Percentiles rank a stretch among this genome's conserved stretches.
Conservation (phyloP, 2,113 vertebrate genomes). For the Vanacampus margaritifer region DNA sequence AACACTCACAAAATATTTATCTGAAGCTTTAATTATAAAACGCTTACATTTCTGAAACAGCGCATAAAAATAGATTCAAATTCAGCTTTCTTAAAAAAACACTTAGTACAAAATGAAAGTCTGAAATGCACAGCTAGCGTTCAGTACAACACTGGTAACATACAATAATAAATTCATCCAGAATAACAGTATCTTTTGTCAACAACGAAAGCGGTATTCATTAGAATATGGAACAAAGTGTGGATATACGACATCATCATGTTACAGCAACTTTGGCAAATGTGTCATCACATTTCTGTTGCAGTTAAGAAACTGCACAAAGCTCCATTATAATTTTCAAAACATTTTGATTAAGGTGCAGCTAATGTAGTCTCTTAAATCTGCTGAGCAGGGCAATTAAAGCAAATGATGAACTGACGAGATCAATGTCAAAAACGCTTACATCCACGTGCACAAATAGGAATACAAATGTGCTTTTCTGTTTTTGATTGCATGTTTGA, state of each 20-base stretch:
- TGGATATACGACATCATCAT: constrained; percentile 20
- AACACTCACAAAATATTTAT: background rate
- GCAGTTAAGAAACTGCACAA: constrained; percentile 8
- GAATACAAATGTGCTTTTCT: constrained; percentile 34
- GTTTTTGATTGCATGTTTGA: constrained; percentile 34
- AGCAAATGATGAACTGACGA: background rate
- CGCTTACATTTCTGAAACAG: constrained; percentile 40
- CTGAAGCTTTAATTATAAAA: constrained; percentile 46
- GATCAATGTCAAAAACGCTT: too few relatives aligned
- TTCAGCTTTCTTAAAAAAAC: constrained; percentile 13
- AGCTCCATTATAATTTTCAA: background rate
- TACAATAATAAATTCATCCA: background rate
- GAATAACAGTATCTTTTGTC: background rate
- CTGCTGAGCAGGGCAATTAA: background rate
- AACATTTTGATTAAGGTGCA: constrained; percentile 22
- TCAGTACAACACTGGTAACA: constrained; percentile 16
- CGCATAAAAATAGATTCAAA: constrained; percentile 36
- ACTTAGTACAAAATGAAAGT: constrained; percentile 19
- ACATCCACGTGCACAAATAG: constrained; percentile 11
- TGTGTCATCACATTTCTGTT: constrained; percentile 28
- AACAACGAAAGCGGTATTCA: constrained; percentile 10
- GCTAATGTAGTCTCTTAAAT: constrained; percentile 2
- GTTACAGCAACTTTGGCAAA: constrained; percentile 50
- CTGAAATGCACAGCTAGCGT: constrained; percentile 17
- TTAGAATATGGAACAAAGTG: constrained; percentile 9